Percentiles rank a stretch among this genome's conserved stretches.
Evolutionary conservation across 2,888 invertebrate genomes (phyloP).

Genomic region (Caenorhabditis afra): DNA sequence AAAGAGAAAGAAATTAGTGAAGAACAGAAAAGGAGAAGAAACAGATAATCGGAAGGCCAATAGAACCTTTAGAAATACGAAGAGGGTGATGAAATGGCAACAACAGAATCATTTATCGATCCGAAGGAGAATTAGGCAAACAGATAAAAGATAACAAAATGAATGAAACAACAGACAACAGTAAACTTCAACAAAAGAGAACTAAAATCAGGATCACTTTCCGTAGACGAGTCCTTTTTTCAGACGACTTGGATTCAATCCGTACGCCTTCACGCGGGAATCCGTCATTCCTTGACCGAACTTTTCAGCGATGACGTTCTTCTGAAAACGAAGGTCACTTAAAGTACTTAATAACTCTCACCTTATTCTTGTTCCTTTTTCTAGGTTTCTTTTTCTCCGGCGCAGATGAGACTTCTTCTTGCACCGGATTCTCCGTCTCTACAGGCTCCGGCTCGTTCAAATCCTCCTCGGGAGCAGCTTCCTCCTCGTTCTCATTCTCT

Average conservation of each 20-base stretch:
- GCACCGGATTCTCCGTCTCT: constrained; percentile 9
- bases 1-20: neutral
- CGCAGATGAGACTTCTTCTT: constrained; percentile 27
- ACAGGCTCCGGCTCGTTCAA: neutral
- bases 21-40: neutral
- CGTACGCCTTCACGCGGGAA: constrained; percentile 91
- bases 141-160: constrained; percentile 12
- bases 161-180: constrained; percentile 21
- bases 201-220: constrained; percentile 5
- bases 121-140: constrained; percentile 1
- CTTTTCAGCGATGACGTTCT: constrained; percentile 48
- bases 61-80: constrained; percentile 13
- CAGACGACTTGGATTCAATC: constrained; percentile 92
- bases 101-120: constrained; percentile 8
- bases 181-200: constrained; percentile 9
- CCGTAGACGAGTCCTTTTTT: constrained; percentile 84
- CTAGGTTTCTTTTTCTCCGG: constrained; percentile 33
- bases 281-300: constrained; percentile 82
- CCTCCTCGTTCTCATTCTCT: constrained; percentile 1
- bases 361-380: constrained; percentile 49
- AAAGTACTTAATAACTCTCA: too few species aligned
- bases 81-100: neutral
- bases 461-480: too few species aligned
- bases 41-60: constrained; percentile 8
- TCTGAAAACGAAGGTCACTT: constrained; percentile 36